phyloP scores from a whole-genome alignment of 1,140 invertebrate species.

The Wasmannia auropunctata region DNA sequence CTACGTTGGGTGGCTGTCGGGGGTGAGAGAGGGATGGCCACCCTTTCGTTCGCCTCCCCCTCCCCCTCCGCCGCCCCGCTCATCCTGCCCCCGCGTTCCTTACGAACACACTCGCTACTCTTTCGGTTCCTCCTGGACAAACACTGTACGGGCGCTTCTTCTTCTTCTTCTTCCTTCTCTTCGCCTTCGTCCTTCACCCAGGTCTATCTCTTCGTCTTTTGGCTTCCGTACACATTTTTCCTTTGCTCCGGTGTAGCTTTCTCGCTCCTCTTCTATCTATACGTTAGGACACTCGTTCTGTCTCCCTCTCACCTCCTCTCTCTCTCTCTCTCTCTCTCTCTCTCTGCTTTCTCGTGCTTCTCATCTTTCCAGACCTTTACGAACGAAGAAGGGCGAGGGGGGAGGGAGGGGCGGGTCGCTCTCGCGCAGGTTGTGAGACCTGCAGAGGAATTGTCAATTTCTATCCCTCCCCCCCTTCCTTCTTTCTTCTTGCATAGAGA shows the following conservation, averaged over 20 bases:
- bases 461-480: conserved; percentile 26
- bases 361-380: conserved; percentile 54
- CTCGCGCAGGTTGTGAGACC: conserved; percentile 43
- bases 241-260: conserved; percentile 53
- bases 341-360: conserved; percentile 34
- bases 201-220: conserved; percentile 7
- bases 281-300: conserved; percentile 67
- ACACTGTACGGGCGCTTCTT: conserved; percentile 71
- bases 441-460: conserved; percentile 74
- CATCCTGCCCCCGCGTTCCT: conserved; percentile 17
- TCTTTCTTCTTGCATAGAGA: conserved; percentile 71
- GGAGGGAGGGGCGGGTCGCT: not conserved
- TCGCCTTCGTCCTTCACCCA: not conserved
- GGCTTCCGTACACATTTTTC: conserved; percentile 10
- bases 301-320: not conserved
- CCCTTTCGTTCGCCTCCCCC: conserved; percentile 59
- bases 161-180: conserved; percentile 15
- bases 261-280: conserved; percentile 23
- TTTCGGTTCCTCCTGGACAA: conserved; percentile 77
- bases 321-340: not conserved
- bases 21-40: conserved; percentile 66
- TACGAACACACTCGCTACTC: conserved; percentile 70
- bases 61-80: no score
- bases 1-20: conserved; percentile 68
- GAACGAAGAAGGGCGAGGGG: not conserved